These are phyloP conservation scores for Sprattus sprattus DNA, from an alignment of 2,113 vertebrate genomes.

Conservation along the genomic window DNA sequence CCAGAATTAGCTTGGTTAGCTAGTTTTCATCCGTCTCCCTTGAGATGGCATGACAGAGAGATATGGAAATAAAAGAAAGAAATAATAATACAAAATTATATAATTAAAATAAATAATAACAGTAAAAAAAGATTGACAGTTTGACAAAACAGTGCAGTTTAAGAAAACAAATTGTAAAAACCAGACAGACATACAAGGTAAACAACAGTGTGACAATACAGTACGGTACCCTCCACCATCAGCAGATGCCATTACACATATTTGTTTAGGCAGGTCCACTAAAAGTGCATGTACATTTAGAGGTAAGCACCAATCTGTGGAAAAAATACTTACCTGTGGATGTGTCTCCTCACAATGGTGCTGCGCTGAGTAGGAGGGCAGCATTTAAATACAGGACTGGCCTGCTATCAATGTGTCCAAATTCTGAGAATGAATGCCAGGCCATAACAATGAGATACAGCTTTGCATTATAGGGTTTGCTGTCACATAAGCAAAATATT, in stretches of 20 bases:
- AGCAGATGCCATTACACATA: not conserved
- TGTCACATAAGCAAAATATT: not conserved
- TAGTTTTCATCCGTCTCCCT: no score
- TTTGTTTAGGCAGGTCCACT: not conserved
- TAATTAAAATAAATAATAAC: no score
- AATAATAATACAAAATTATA: no score
- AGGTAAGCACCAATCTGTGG: not conserved
- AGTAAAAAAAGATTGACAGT: no score
- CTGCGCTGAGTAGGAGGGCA: not conserved
- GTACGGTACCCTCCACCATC: no score
- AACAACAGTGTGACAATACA: no score
- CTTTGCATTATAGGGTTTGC: not conserved
- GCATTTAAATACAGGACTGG: constrained; percentile 76
- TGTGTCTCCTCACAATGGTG: constrained; percentile 21
- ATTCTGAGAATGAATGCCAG: constrained; percentile 28
- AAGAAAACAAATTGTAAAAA: no score
- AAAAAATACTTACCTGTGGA: constrained; percentile 50
- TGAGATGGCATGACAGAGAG: no score
- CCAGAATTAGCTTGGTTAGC: no score
- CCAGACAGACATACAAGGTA: no score
- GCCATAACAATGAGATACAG: not conserved
- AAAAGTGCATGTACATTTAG: not conserved
- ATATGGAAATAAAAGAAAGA: no score
- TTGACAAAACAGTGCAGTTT: no score
- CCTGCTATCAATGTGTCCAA: constrained; percentile 71